Conservation (phyloP, 2,888 invertebrate species). For the Athalia cordata region DNA sequence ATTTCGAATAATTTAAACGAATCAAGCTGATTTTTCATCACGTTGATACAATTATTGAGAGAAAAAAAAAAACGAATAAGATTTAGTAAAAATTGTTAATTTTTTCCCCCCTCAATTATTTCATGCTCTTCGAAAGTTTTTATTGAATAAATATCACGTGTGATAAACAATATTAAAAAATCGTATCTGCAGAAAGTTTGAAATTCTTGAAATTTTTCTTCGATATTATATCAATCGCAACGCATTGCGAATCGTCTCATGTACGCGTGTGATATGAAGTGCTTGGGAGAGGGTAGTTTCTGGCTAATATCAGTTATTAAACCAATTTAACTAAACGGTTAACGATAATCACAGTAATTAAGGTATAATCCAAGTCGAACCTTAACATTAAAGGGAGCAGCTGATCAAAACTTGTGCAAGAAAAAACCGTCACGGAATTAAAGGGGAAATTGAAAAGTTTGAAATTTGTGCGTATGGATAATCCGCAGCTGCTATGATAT, state of each 20-base stretch:
- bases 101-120: no score
- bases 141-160: no score
- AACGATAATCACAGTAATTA: neutral
- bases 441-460: conserved; percentile 21
- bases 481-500: neutral
- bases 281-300: neutral
- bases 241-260: neutral
- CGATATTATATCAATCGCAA: neutral
- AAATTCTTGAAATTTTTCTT: no score
- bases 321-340: neutral
- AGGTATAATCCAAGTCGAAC: neutral
- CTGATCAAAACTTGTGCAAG: neutral
- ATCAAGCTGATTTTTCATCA: neutral
- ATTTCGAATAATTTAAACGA: neutral
- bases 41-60: no score
- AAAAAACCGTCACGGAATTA: neutral
- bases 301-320: neutral
- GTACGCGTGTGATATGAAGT: neutral
- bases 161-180: no score
- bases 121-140: no score
- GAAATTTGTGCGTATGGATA: neutral
- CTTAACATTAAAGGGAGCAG: neutral
- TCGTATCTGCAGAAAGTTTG: no score
- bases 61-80: no score
- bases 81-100: no score